Conservation (phyloP, 1,140 invertebrate genomes). For the Teleogryllus occipitalis region DNA sequence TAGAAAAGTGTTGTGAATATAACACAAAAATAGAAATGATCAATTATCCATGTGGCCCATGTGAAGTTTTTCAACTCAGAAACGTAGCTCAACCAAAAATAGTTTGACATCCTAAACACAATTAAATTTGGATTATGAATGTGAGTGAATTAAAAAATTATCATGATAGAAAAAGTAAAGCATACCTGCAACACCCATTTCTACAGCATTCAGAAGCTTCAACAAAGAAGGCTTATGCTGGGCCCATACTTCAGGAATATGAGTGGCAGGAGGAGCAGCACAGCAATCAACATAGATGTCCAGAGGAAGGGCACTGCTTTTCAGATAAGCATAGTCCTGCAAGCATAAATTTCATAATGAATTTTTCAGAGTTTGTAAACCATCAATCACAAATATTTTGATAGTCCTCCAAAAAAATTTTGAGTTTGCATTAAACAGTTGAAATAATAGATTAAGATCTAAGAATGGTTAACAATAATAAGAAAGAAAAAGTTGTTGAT, state of each 20-base stretch:
- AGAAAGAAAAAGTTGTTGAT: no score
- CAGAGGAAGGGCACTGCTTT: constrained; percentile 35
- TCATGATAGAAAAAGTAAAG: not conserved
- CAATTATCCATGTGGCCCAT: not conserved
- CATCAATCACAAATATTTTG: not conserved
- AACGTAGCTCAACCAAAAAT: not conserved
- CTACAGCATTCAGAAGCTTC: constrained; percentile 29
- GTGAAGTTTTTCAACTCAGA: not conserved
- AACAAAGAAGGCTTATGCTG: constrained; percentile 34
- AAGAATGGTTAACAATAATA: no score
- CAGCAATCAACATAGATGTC: constrained; percentile 39
- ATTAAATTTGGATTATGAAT: constrained; percentile 6
- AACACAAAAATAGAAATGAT: not conserved
- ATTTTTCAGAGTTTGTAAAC: not conserved
- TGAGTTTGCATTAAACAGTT: no score
- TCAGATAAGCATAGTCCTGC: constrained; percentile 36
- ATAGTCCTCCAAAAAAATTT: no score
- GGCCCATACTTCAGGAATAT: constrained; percentile 30
- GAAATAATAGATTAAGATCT: no score
- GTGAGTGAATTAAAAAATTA: constrained; percentile 17
- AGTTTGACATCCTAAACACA: not conserved
- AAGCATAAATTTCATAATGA: constrained; percentile 17
- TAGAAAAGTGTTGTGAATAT: not conserved
- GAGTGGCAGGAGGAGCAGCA: constrained; percentile 30
- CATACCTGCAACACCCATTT: constrained; percentile 25